phyloP scores from a whole-genome alignment of 1,140 invertebrate genomes.

The Pygmarrhopalites habei region DNA sequence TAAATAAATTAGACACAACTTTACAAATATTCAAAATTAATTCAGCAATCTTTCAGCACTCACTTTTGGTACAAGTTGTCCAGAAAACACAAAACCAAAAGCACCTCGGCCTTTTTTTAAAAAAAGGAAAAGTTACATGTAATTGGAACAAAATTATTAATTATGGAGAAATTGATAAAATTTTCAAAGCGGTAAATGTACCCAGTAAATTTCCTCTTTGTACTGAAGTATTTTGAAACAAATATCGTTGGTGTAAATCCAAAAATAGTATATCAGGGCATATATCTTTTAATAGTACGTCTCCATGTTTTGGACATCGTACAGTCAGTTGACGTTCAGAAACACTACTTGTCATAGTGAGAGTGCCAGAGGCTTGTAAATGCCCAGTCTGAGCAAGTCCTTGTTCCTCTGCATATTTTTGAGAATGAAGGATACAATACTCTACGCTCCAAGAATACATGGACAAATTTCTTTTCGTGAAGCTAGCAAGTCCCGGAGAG shows the following conservation, averaged over 20 bases:
- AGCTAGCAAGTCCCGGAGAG: conserved; percentile 13
- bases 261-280: conserved; percentile 63
- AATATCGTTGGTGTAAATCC: conserved; percentile 31
- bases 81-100: conserved; percentile 94
- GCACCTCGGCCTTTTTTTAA: conserved; percentile 83
- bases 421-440: conserved; percentile 71
- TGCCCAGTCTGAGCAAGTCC: too few relatives aligned
- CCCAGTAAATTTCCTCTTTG: conserved; percentile 37
- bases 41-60: too few relatives aligned
- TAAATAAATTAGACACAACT: too few relatives aligned
- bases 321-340: conserved; percentile 41
- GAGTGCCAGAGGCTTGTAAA: background rate
- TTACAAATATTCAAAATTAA: too few relatives aligned
- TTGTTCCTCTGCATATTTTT: conserved; percentile 25
- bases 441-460: conserved; percentile 74
- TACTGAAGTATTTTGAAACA: conserved; percentile 23
- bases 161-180: too few relatives aligned
- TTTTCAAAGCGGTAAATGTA: conserved; percentile 8
- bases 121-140: conserved; percentile 15
- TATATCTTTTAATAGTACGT: conserved; percentile 62
- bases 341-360: background rate
- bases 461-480: conserved; percentile 23
- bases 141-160: too few relatives aligned
- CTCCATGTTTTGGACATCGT: conserved; percentile 64
- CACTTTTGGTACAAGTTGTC: conserved; percentile 56